phyloP scores from a whole-genome alignment of 2,888 invertebrate genomes.

The Melanostoma mellinum region DNA sequence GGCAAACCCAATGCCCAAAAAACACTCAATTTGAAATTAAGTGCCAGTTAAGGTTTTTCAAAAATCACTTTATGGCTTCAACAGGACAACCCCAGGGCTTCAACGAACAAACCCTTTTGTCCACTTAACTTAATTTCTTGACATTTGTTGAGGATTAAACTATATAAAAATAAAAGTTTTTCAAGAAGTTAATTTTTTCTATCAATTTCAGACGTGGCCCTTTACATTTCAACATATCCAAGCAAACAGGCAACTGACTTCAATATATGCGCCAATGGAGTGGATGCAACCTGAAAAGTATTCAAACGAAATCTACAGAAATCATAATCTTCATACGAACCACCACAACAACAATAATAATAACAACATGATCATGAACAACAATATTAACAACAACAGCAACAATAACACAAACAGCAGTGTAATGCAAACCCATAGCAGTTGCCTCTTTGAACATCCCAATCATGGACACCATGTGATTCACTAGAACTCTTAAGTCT shows the following conservation, averaged over 20 bases:
- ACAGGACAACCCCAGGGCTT: too few species aligned
- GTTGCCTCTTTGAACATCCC: conserved; percentile 53
- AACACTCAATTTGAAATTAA: too few species aligned
- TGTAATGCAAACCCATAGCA: conserved; percentile 50
- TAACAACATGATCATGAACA: conserved; percentile 41
- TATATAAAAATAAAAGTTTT: neutral
- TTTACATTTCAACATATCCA: conserved; percentile 87
- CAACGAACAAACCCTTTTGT: too few species aligned
- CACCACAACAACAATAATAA: conserved; percentile 54
- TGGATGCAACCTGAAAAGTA: conserved; percentile 65
- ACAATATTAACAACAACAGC: conserved; percentile 17
- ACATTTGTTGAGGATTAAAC: too few species aligned
- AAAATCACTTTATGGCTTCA: too few species aligned
- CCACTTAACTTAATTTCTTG: too few species aligned
- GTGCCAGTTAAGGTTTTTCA: too few species aligned
- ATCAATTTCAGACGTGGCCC: conserved; percentile 89
- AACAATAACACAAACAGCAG: conserved; percentile 11
- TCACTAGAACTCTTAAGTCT: conserved; percentile 22
- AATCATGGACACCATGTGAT: conserved; percentile 58
- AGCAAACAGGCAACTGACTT: conserved; percentile 47
- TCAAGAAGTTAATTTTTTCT: conserved; percentile 33
- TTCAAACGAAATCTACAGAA: conserved; percentile 58
- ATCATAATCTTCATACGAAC: conserved; percentile 49
- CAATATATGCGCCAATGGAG: conserved; percentile 58
- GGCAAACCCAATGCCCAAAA: too few species aligned